Conservation (phyloP, 1,140 invertebrate species). For the Ceratina australensis region DNA sequence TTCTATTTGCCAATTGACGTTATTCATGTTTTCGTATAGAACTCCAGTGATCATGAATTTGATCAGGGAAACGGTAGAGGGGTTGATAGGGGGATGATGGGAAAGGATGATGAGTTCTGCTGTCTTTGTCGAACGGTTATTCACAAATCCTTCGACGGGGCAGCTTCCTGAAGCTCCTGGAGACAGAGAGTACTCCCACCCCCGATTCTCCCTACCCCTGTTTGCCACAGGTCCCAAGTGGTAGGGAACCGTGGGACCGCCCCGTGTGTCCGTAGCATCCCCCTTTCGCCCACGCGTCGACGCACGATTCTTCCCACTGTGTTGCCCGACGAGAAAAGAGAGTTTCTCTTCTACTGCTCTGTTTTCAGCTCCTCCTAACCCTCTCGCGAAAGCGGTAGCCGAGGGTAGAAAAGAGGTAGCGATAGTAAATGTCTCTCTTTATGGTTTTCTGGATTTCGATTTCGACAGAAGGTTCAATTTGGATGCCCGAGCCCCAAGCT, state of each 20-base stretch:
- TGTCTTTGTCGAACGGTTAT: slow-evolving; percentile 75
- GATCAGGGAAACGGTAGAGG: no score
- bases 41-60: no score
- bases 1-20: no score
- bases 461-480: no score
- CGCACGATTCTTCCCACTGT: slow-evolving; percentile 49
- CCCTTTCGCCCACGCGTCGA: slow-evolving; percentile 64
- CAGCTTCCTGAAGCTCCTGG: slow-evolving; percentile 75
- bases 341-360: slow-evolving; percentile 19
- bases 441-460: no score
- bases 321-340: no score
- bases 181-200: slow-evolving; percentile 44
- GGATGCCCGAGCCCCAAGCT: no score
- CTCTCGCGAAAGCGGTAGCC: slow-evolving; percentile 73
- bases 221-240: slow-evolving; percentile 45
- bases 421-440: not conserved
- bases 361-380: slow-evolving; percentile 54
- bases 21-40: no score
- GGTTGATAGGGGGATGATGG: no score
- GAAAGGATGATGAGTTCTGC: not conserved
- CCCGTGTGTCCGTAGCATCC: slow-evolving; percentile 69
- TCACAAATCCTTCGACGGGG: slow-evolving; percentile 77
- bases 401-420: slow-evolving; percentile 60
- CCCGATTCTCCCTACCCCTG: slow-evolving; percentile 44
- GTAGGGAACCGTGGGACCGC: slow-evolving; percentile 59